Evolutionary conservation across 2,113 vertebrate species (phyloP).

Genomic region (Anoplopoma fimbria): DNA sequence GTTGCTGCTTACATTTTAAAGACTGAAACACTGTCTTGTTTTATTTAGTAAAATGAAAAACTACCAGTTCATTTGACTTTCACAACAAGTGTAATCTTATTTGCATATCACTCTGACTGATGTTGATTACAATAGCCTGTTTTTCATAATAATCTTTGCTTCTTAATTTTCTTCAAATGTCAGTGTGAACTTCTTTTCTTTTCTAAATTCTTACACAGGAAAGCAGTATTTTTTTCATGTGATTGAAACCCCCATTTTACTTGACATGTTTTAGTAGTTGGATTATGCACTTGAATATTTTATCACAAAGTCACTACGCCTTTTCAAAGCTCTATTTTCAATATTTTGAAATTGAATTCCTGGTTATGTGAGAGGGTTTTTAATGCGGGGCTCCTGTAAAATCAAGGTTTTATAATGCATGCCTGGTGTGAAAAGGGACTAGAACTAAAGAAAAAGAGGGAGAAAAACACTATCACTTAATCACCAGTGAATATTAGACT

Average conservation of each 20-base stretch:
- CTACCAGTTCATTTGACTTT: background rate
- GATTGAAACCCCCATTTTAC: background rate
- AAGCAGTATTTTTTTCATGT: background rate
- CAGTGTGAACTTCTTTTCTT: background rate
- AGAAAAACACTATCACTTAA: background rate
- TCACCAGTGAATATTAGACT: background rate
- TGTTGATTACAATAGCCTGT: background rate
- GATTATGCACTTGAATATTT: slow-evolving; percentile 4
- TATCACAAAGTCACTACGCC: background rate
- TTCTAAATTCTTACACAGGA: background rate
- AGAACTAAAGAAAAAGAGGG: background rate
- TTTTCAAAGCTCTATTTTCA: background rate
- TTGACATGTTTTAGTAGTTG: background rate
- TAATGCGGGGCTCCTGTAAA: background rate
- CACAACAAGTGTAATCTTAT: background rate
- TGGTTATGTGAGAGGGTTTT: background rate
- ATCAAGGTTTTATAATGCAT: background rate
- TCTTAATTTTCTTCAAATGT: background rate
- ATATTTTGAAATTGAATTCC: slow-evolving; percentile 4
- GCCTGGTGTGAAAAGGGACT: background rate
- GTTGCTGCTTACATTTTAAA: slow-evolving; percentile 45
- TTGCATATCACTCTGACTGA: slow-evolving; percentile 1
- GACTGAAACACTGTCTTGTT: slow-evolving; percentile 27
- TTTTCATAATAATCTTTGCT: background rate
- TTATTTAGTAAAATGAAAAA: slow-evolving; percentile 29